phyloP scores from a whole-genome alignment of 1,140 invertebrate species.

The Drosophila tristis region DNA sequence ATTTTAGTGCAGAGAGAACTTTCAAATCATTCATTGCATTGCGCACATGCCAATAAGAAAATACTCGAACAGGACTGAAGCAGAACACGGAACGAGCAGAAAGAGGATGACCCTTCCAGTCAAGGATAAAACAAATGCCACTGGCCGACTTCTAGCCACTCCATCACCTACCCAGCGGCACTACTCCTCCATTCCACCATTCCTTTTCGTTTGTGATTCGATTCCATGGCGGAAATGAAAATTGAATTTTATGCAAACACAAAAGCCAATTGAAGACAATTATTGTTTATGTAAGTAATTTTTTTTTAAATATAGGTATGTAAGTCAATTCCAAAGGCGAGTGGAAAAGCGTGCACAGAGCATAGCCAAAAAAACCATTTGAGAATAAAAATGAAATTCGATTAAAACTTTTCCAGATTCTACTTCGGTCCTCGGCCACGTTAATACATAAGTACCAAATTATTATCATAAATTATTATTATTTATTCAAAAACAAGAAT shows the following conservation, averaged over 20 bases:
- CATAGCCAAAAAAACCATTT: neutral
- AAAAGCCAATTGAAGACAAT: constrained; percentile 71
- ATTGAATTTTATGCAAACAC: constrained; percentile 71
- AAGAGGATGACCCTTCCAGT: no score
- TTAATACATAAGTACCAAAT: constrained; percentile 27
- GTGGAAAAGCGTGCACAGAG: neutral
- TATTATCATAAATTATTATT: constrained; percentile 55
- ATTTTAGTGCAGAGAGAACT: no score
- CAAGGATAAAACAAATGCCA: no score
- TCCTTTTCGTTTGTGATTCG: no score
- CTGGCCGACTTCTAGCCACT: no score
- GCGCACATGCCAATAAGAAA: no score
- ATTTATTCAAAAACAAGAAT: constrained; percentile 42
- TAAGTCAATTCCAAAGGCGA: constrained; percentile 44
- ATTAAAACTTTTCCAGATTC: constrained; percentile 42
- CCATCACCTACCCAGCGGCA: no score
- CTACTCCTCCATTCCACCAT: no score
- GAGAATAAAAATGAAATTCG: constrained; percentile 42
- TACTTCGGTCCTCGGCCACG: neutral
- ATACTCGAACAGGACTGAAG: no score
- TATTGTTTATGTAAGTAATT: constrained; percentile 74
- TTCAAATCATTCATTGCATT: no score
- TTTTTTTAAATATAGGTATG: constrained; percentile 57
- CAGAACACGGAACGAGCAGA: no score
- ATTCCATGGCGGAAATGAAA: constrained; percentile 62